Conservation (phyloP, 2,113 vertebrate genomes). For the Corapipo altera region DNA sequence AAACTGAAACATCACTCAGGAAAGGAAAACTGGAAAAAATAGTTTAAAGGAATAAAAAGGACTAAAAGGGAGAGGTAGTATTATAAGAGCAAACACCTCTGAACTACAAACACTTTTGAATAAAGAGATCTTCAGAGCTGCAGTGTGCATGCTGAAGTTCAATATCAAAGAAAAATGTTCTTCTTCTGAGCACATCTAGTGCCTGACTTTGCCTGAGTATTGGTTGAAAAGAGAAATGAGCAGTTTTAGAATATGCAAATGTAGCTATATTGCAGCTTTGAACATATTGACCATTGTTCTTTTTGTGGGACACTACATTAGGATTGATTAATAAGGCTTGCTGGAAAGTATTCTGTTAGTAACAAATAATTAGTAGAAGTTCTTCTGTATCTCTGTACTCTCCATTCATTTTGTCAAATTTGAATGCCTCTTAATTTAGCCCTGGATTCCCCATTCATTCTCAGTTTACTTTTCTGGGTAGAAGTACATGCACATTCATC, state of each 20-base stretch:
- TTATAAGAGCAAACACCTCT: not conserved
- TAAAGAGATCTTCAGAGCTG: not conserved
- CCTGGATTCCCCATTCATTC: not conserved
- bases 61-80: not conserved
- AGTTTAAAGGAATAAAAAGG: not conserved
- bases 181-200: not conserved
- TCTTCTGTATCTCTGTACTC: not conserved
- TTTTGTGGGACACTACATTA: not conserved
- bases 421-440: not conserved
- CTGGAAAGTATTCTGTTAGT: not conserved
- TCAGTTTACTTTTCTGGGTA: not conserved
- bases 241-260: not conserved
- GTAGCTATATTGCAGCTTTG: not conserved
- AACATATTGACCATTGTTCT: not conserved
- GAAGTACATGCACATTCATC: not conserved
- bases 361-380: not conserved
- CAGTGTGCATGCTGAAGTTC: not conserved
- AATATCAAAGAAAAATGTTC: not conserved
- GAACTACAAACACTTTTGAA: constrained; percentile 30
- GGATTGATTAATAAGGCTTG: not conserved
- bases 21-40: constrained; percentile 11
- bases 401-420: not conserved
- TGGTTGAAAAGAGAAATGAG: not conserved
- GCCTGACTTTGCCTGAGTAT: not conserved
- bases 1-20: not conserved